Evolutionary conservation across 2,113 vertebrate genomes (phyloP), one percentile per base, ranked within the genome.

Genomic region (Bambusicola thoracicus): DNA sequence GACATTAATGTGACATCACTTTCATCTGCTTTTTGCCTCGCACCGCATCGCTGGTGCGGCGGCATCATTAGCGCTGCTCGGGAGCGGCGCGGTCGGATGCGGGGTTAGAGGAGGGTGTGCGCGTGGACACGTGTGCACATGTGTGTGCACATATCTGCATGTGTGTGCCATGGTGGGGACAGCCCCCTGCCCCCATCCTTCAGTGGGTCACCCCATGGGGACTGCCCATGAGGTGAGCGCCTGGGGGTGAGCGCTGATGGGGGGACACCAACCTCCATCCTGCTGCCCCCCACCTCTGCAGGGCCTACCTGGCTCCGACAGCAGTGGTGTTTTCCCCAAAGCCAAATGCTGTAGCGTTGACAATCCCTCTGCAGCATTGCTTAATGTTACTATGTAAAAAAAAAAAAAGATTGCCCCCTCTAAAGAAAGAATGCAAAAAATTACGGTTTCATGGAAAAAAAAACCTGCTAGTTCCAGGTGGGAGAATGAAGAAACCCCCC

Each of bases 1-100:
- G 95, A 96, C 91, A 96, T 94, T 95, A 89, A 95, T 96, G 95
- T 94, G 96, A 97, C 93, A 91, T 67, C 78, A 46, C 97, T 98
- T 97, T 97, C 95, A 90, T 96, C 90, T 94, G 85, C 67, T 76
- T 34, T 53, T 5, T 8, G 63, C 81, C 88, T 79, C 72, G 8
- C 36, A 8, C 66, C 13, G 30, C 61, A 14, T 19, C 13, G 84
- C 68, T 17, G 25, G 22, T 53, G 49, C 36, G 5, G 34, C 43
- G 11, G 93, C 94, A 62, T 70, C 92, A 4, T 34, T 70, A 27
- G 66, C 6, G 86, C 73, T 91, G 62, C 87, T 34, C 8, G 85
- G 16, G n/a, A 81, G 90, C 84, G 49, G 70, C 66, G 20, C 9
- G 6, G 44, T 22, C 9, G 59, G 92, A 75, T 93, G 73, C 2